Percentiles rank a stretch among this genome's conserved stretches.
Evolutionary conservation across 2,888 invertebrate species (phyloP).

Genomic region (Ellobium chinense): DNA sequence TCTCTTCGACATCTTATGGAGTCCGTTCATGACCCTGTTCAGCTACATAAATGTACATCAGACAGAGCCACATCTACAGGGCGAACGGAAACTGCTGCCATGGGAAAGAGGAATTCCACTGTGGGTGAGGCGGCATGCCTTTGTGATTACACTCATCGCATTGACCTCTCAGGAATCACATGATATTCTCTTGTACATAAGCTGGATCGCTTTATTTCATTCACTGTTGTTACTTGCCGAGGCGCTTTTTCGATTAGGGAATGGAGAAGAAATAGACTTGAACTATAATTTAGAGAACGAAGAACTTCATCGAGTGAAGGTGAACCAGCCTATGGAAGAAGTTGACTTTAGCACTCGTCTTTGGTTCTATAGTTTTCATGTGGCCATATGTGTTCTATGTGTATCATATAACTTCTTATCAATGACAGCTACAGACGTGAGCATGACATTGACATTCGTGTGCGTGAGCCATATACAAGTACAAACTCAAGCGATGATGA

Average conservation of each 20-base stretch:
- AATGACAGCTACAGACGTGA: neutral
- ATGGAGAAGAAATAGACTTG: neutral
- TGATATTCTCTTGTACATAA: neutral
- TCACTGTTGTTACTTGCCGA: neutral
- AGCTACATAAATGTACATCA: neutral
- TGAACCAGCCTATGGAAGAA: neutral
- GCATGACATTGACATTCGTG: neutral
- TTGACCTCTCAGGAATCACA: neutral
- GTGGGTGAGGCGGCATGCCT: neutral
- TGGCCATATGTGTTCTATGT: neutral
- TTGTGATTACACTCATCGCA: neutral
- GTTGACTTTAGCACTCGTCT: neutral
- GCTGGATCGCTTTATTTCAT: neutral
- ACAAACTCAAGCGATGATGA: neutral
- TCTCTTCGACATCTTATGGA: constrained; percentile 19
- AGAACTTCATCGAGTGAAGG: neutral
- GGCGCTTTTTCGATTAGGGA: neutral
- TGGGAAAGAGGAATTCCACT: constrained; percentile 7
- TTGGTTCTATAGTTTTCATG: neutral
- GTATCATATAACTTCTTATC: neutral
- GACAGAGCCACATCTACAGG: neutral
- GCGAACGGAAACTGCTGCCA: neutral
- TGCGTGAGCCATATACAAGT: neutral
- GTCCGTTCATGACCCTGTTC: neutral
- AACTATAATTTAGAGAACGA: neutral